Evolutionary conservation across 2,113 vertebrate species (phyloP), one percentile per base, ranked within the genome.

Genomic region (Falco punctatus): DNA sequence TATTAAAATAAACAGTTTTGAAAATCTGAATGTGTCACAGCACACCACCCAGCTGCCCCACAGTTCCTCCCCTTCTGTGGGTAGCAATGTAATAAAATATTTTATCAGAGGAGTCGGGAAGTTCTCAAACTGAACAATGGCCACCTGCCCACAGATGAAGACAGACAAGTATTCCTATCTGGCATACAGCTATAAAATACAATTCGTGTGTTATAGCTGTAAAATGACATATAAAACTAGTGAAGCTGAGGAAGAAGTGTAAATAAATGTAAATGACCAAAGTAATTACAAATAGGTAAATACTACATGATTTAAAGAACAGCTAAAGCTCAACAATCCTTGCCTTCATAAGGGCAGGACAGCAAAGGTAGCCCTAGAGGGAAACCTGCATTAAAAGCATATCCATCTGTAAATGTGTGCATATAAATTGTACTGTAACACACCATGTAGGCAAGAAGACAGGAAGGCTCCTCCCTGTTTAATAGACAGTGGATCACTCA

Each of bases 281-380:
- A 10, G 9, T 87, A 93, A 86, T 86, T 91, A 73, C 32, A 74
- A 92, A 91, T 15, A 81, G 69, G 22, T 59, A 94, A 97, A 91
- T 88, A 55, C 27, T 32, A 84, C 38, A 84, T 48, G 54, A 87
- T 87, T 94, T 95, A 88, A 94, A 95, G 88, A 89, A 69, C 67
- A 93, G 30, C 67, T 83, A 82, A 95, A 95, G 42, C 66, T 81
- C 78, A 70, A 38, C 64, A 89, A 38, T 82, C 48, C 33, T 58
- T 93, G 75, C 61, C 30, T 61, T 90, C 33, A 16, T 55, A 64
- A 58, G 21, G 64, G 40, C 14, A 74, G 70, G 55, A 54, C 62
- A 89, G 77, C 42, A 95, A 88, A 75, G 46, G 65, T 11, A 79
- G 52, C 28, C 20, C 16, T 21, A 83, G 58, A 88, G 19, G 78